Evolutionary conservation across 2,888 invertebrate species (phyloP), one percentile per base, ranked within the genome.

Genomic region (Byasa hedistus): DNA sequence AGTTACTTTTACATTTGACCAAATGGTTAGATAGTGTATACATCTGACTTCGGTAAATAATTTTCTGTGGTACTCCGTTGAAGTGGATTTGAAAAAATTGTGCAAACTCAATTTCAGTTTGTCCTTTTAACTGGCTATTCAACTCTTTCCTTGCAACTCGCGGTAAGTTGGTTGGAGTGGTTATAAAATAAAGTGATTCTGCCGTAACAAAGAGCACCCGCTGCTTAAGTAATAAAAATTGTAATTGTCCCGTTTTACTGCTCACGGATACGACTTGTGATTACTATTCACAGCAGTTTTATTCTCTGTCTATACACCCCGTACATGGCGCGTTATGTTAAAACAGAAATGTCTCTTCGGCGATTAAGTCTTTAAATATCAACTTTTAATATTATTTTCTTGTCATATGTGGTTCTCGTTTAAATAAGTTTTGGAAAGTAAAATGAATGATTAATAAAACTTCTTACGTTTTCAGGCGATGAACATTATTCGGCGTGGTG

Each of bases 171-270:
- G 23, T 48, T 48, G 55, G 48, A 44, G 32, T 48, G 60, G 56
- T 69, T 68, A 71, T 73, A 69, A 71, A 72, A 70, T 72, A 64
- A 71, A 61, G 57, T 57, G 58, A 72, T 71, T 66, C 66, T 68
- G 66, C 70, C 69, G 64, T 63, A 68, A 66, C 67, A 64, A 62
- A 62, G 66, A 65, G 58, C 69, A 70, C 69, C 72, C 64, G 67
- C 71, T 68, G 70, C 68, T 65, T 69, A 64, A 64, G 68, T 69
- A 71, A 72, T 74, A 75, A 73, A 72, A 69, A 64, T 57, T 66
- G 55, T 69, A 69, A 71, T 71, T 69, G 68, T 69, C 69, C 69
- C 69, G 61, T 73, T 75, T 75, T 73, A 74, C 68, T 69, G 69
- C 69, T 57, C 57, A 55, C 48, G 58, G 62, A 56, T 65, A 68